Evolutionary conservation across 1,140 invertebrate genomes (phyloP).

Genomic region (Pissodes strobi): DNA sequence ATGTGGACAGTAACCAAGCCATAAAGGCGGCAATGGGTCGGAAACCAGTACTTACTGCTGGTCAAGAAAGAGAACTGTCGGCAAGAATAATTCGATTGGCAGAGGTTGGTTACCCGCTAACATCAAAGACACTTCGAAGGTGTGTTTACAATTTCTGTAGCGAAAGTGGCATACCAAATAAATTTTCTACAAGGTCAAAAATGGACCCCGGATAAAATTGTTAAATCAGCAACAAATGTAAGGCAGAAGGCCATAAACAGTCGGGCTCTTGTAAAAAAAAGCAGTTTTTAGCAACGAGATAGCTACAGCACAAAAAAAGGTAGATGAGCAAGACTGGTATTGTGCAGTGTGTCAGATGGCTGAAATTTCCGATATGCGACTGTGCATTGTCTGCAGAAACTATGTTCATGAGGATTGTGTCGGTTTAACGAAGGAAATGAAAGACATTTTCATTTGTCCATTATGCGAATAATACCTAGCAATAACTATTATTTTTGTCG

Average conservation of each 20-base stretch:
- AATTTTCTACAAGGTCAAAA: not conserved
- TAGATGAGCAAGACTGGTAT: not conserved
- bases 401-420: constrained; percentile 1
- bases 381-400: constrained; percentile 2
- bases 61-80: constrained; percentile 17
- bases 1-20: constrained; percentile 7
- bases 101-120: constrained; percentile 15
- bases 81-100: constrained; percentile 9
- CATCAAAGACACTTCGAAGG: not conserved
- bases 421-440: not conserved
- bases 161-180: not conserved
- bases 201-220: not conserved
- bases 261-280: not conserved
- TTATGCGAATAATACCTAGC: too few species aligned
- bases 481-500: too few species aligned
- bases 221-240: not conserved
- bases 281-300: not conserved
- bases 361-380: constrained; percentile 4
- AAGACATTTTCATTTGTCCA: not conserved
- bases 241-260: too few species aligned
- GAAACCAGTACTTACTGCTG: constrained; percentile 7
- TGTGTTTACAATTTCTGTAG: not conserved
- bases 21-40: constrained; percentile 12
- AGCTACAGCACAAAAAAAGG: not conserved
- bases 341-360: not conserved